Conservation (phyloP, 1,140 invertebrate species). For the Cydia splendana region DNA sequence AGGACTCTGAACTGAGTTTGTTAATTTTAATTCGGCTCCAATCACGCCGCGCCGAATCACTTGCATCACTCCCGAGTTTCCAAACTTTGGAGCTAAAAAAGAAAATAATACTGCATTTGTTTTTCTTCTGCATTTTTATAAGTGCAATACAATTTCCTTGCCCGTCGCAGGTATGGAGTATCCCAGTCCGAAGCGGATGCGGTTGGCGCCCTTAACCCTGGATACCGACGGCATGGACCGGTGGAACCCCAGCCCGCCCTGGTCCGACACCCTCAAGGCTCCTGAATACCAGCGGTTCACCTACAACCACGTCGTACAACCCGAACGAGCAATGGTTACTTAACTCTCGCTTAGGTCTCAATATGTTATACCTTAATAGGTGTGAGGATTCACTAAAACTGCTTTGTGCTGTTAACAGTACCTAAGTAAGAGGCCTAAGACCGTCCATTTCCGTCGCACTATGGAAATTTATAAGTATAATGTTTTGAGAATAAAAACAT, state of each 20-base stretch:
- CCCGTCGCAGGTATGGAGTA: constrained; percentile 61
- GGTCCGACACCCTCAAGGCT: constrained; percentile 89
- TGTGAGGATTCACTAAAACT: too few relatives aligned
- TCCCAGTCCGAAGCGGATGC: constrained; percentile 67
- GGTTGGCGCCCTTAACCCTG: constrained; percentile 53
- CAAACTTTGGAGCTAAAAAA: too few relatives aligned
- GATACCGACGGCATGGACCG: constrained; percentile 87
- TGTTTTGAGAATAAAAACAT: neutral
- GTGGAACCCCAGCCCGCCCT: constrained; percentile 90
- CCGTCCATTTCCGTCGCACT: too few relatives aligned
- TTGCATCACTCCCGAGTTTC: too few relatives aligned
- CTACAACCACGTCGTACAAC: constrained; percentile 88
- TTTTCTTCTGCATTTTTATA: neutral
- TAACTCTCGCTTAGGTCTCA: constrained; percentile 46
- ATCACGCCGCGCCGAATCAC: too few relatives aligned
- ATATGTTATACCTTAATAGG: neutral
- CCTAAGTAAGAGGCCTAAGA: too few relatives aligned
- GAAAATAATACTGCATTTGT: too few relatives aligned
- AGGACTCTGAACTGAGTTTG: too few relatives aligned
- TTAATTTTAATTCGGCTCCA: too few relatives aligned
- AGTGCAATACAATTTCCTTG: neutral
- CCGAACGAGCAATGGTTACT: constrained; percentile 77
- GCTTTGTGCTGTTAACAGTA: too few relatives aligned
- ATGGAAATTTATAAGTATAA: neutral
- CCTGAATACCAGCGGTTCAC: constrained; percentile 89